Evolutionary conservation across 2,888 invertebrate genomes (phyloP).

Genomic region (Synergus itoensis): DNA sequence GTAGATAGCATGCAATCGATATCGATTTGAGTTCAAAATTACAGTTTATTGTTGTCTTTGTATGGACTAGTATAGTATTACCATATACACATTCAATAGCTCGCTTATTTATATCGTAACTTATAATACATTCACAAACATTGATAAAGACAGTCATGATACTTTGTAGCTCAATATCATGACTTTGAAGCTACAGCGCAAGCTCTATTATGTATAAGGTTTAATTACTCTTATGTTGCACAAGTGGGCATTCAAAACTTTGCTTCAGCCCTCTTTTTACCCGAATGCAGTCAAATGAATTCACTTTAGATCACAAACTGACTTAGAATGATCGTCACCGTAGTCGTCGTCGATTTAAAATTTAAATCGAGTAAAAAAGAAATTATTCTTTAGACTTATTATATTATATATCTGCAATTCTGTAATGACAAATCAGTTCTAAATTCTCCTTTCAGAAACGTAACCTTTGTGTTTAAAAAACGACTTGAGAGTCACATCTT

Average conservation of each 20-base stretch:
- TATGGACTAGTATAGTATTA: slow-evolving; percentile 77
- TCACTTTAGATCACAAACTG: slow-evolving; percentile 9
- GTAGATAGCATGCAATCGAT: neutral
- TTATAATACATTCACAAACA: slow-evolving; percentile 77
- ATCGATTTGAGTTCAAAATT: slow-evolving; percentile 75
- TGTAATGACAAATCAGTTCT: slow-evolving; percentile 18
- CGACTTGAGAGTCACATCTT: slow-evolving; percentile 9
- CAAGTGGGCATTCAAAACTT: slow-evolving; percentile 55
- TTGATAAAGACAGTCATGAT: slow-evolving; percentile 77
- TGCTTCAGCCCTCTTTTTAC: slow-evolving; percentile 14
- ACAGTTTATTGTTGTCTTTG: slow-evolving; percentile 77
- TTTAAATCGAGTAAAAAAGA: neutral
- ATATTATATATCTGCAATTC: neutral
- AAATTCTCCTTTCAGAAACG: slow-evolving; percentile 24
- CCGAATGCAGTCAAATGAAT: neutral
- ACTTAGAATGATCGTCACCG: neutral
- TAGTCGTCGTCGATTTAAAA: neutral
- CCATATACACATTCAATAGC: slow-evolving; percentile 78
- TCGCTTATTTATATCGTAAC: slow-evolving; percentile 76
- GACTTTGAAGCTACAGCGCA: slow-evolving; percentile 76
- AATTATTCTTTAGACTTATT: slow-evolving; percentile 2
- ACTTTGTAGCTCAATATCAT: slow-evolving; percentile 72
- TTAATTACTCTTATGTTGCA: slow-evolving; percentile 64
- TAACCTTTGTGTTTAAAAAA: neutral
- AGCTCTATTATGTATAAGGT: slow-evolving; percentile 75